These are phyloP conservation scores for Clarias magur DNA, from an alignment of 2,113 vertebrate species.

Conservation along the genomic window DNA sequence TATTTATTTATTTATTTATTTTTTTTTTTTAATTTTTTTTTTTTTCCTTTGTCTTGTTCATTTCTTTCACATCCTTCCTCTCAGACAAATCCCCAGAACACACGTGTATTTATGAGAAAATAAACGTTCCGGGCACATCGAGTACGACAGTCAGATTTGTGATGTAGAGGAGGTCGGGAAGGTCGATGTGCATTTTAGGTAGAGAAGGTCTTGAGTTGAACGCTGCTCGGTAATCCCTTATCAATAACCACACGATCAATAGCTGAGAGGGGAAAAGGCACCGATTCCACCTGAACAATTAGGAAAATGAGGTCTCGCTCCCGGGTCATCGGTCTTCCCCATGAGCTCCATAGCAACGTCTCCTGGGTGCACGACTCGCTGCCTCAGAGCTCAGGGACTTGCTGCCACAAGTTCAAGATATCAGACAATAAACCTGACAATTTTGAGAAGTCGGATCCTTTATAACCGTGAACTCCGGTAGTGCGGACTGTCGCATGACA, in stretches of 20 bases:
- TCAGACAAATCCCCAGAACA: not conserved
- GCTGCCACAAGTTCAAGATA: not conserved
- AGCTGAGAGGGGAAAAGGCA: not conserved
- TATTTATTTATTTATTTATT: not conserved
- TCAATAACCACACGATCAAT: constrained; percentile 57
- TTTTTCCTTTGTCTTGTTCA: not conserved
- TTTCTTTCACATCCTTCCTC: not conserved
- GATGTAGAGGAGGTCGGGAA: constrained; percentile 9
- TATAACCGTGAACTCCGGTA: too few relatives aligned
- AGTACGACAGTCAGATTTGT: not conserved
- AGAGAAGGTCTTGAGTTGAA: constrained; percentile 36
- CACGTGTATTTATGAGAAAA: constrained; percentile 16
- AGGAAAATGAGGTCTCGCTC: constrained; percentile 45
- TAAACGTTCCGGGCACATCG: not conserved
- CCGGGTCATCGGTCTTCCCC: constrained; percentile 45
- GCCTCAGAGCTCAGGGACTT: not conserved
- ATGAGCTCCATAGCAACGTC: constrained; percentile 46
- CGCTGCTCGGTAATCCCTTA: constrained; percentile 46
- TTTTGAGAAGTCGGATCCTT: too few relatives aligned
- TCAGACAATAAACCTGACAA: too few relatives aligned
- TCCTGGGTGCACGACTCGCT: constrained; percentile 16
- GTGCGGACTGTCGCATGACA: too few relatives aligned
- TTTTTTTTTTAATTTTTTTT: not conserved
- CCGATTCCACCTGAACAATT: constrained; percentile 56
- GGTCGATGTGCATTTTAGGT: constrained; percentile 30